Conservation (phyloP, 2,113 vertebrate species). For the Acinonyx jubatus region DNA sequence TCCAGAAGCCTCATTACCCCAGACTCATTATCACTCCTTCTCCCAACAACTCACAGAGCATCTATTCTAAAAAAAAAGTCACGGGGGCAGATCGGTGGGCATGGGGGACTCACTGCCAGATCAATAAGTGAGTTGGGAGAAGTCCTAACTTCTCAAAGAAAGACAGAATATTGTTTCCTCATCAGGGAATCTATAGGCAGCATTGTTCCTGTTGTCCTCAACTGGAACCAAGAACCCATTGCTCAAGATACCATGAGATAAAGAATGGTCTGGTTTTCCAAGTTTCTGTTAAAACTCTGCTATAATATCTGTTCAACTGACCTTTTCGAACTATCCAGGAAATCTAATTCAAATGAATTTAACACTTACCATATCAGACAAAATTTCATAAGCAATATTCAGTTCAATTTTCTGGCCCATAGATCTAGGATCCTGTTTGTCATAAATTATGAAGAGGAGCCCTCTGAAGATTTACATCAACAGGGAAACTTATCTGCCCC, state of each 20-base stretch:
- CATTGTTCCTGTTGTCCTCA: background rate
- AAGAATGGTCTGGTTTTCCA: background rate
- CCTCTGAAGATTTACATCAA: background rate
- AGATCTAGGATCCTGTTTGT: background rate
- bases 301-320: background rate
- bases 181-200: background rate
- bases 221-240: background rate
- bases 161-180: background rate
- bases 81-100: rapidly evolving
- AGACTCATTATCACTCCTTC: background rate
- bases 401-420: background rate
- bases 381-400: background rate
- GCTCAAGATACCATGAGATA: background rate
- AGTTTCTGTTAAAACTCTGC: background rate
- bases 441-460: background rate
- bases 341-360: background rate
- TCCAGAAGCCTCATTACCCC: background rate
- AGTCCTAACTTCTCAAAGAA: background rate
- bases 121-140: background rate
- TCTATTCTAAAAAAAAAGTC: background rate
- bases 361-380: background rate
- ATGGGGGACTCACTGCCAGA: background rate
- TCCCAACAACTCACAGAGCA: background rate
- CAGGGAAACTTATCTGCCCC: background rate
- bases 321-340: background rate